Conservation (phyloP, 2,797 vertebrate genomes). For the Lemur catta region DNA sequence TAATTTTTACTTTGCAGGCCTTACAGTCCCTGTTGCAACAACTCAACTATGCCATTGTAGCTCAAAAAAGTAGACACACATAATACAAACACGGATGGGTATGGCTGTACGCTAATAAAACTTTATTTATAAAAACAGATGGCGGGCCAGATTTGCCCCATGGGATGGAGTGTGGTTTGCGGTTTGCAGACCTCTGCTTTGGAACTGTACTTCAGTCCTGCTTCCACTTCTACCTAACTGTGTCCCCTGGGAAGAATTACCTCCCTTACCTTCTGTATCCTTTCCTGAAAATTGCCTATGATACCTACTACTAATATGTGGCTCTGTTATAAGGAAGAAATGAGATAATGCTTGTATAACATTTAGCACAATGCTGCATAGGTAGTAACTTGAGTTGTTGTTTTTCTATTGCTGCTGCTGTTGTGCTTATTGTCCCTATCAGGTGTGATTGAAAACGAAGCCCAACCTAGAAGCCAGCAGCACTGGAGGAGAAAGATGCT, state of each 20-base stretch:
- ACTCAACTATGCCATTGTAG: neutral
- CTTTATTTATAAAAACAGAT: conserved; percentile 4
- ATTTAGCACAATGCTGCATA: neutral
- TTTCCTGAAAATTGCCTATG: neutral
- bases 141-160: neutral
- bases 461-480: neutral
- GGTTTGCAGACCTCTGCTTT: neutral
- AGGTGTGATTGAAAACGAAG: neutral
- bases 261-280: neutral
- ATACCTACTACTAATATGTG: accelerated
- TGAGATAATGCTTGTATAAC: neutral
- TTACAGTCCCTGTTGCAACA: neutral
- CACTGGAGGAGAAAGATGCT: neutral
- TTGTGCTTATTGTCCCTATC: neutral
- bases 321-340: neutral
- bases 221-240: neutral
- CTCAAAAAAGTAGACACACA: neutral
- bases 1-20: neutral
- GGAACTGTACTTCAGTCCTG: neutral
- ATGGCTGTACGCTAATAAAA: neutral
- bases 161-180: accelerated
- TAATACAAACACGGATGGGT: accelerated
- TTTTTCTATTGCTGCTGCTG: neutral
- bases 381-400: neutral
- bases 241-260: neutral